Conservation (phyloP, 2,888 invertebrate species). For the Eumerus sabulonum region DNA sequence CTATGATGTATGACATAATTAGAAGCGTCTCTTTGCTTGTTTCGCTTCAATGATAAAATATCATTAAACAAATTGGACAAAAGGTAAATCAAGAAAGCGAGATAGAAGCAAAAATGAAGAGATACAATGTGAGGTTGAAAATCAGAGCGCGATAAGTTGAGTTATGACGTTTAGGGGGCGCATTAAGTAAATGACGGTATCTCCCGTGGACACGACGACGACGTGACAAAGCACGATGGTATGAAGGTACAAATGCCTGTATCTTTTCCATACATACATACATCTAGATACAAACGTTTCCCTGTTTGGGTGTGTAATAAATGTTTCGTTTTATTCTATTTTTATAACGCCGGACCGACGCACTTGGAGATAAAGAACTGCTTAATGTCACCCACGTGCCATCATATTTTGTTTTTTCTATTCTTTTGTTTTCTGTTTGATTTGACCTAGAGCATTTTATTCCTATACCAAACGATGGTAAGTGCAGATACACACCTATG, state of each 20-base stretch:
- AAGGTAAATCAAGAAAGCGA: not conserved
- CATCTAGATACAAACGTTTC: not conserved
- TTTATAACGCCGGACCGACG: not conserved
- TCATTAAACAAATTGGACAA: no score
- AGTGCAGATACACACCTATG: no score
- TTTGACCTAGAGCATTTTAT: no score
- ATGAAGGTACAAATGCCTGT: no score
- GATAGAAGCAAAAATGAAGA: not conserved
- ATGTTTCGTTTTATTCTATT: not conserved
- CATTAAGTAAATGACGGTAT: slow-evolving; percentile 8
- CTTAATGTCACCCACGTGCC: slow-evolving; percentile 25
- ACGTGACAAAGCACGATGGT: no score
- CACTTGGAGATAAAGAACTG: slow-evolving; percentile 3
- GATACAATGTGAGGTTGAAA: not conserved
- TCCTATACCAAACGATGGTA: no score
- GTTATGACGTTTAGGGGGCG: slow-evolving; percentile 21
- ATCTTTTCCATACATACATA: no score
- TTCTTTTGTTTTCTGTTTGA: no score
- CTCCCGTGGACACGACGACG: no score
- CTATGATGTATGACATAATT: not conserved
- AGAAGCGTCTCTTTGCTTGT: not conserved
- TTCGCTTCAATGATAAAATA: no score
- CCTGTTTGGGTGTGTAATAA: not conserved
- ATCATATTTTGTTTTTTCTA: slow-evolving; percentile 3
- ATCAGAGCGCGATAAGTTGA: slow-evolving; percentile 33